These are phyloP conservation scores for Acyrthosiphon pisum DNA, from an alignment of 1,140 invertebrate genomes.

Conservation along the genomic window DNA sequence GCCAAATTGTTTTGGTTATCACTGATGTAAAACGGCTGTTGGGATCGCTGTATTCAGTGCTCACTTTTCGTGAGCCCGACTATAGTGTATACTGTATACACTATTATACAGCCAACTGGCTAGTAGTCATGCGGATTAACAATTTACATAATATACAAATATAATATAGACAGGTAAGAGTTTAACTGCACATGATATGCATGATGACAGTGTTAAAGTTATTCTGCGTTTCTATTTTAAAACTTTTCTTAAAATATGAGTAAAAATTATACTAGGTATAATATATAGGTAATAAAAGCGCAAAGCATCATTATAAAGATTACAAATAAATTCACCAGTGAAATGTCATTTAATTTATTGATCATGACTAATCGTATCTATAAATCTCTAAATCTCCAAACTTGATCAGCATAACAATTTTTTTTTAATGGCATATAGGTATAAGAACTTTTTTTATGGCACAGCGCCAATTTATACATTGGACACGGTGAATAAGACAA, in stretches of 20 bases:
- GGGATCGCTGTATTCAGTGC: too few species aligned
- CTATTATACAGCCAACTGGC: too few species aligned
- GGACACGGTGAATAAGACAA: not conserved
- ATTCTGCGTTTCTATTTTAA: not conserved
- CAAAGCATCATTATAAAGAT: not conserved
- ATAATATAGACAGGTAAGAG: not conserved
- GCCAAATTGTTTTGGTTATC: too few species aligned
- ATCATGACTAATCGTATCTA: not conserved
- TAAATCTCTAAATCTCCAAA: not conserved
- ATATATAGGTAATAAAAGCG: not conserved
- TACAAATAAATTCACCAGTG: not conserved
- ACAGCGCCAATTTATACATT: not conserved
- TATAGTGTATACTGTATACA: too few species aligned
- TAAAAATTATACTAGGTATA: not conserved
- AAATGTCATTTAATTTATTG: not conserved
- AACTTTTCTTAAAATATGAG: not conserved
- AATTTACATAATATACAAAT: not conserved
- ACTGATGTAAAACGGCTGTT: too few species aligned
- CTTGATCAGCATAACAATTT: not conserved
- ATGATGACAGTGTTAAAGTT: not conserved
- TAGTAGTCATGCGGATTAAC: not conserved
- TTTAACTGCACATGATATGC: not conserved
- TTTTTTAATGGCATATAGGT: not conserved
- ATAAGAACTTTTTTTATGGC: not conserved
- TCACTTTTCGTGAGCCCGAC: too few species aligned